phyloP scores from a whole-genome alignment of 2,797 vertebrate genomes.

The Okamejei kenojei region DNA sequence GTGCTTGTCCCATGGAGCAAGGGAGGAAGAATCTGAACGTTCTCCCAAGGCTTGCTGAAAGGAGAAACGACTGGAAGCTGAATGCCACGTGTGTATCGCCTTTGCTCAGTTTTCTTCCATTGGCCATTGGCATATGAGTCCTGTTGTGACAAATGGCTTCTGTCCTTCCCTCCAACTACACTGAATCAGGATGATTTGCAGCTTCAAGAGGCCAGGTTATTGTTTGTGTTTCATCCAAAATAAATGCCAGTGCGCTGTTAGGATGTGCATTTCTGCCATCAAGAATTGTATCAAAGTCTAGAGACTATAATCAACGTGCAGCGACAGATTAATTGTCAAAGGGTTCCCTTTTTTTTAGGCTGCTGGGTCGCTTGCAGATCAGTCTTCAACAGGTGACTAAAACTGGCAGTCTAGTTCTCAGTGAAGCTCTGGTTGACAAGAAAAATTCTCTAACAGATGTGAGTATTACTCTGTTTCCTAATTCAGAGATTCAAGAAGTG shows the following conservation, averaged over 20 bases:
- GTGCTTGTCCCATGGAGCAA: not conserved
- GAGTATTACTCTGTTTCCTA: conserved; percentile 44
- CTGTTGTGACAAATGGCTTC: too few species aligned
- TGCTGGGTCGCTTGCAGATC: conserved; percentile 73
- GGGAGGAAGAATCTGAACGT: not conserved
- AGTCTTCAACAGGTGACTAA: conserved; percentile 78
- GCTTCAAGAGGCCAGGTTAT: not conserved
- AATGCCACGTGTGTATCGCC: not conserved
- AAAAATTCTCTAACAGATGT: conserved; percentile 72
- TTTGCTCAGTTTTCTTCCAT: not conserved
- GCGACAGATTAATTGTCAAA: not conserved
- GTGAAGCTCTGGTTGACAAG: conserved; percentile 70
- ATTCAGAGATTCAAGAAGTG: not conserved
- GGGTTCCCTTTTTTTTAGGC: conserved; percentile 52
- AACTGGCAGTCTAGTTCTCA: conserved; percentile 66
- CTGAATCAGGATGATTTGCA: not conserved
- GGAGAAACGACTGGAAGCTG: not conserved
- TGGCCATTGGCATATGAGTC: too few species aligned
- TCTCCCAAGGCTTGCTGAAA: not conserved
- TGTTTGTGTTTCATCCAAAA: not conserved
- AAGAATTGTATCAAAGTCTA: not conserved
- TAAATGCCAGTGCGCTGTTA: not conserved
- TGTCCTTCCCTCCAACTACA: too few species aligned
- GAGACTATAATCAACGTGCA: not conserved
- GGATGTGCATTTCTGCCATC: conserved; percentile 26